Base-by-base conservation (phyloP, 2,113 vertebrate genomes). In the Mustelus asterias region DNA sequence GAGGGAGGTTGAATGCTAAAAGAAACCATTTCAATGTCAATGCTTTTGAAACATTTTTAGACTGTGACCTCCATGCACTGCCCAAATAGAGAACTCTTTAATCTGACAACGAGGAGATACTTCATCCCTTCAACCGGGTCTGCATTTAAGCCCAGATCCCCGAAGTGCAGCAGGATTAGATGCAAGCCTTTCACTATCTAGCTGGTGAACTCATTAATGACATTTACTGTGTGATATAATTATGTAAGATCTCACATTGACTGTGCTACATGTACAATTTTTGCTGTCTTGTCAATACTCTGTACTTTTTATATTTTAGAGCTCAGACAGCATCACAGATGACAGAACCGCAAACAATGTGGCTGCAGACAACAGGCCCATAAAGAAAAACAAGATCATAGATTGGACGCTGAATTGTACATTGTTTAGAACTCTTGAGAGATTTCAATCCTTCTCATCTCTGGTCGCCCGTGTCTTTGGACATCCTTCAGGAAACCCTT, bases 391-490 rank as follows among this genome's bases (percentile, higher is more conserved):
- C 18, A 16, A 93, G 60, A 93, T 93, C 89, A 37, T 9, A 9
- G 89, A 93, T 65, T 95, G 94, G 94, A 10, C 16, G 2, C 69
- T 95, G 94, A 44, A 54, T 11, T 95, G 94, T 26, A 54, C 65
- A 33, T 44, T 95, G 94, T 70, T 95, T 72, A 11, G 70, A 48
- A 72, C 69, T 29, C 41, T 95, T 3, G 37, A 60, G 67, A 95
- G 94, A 72, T 70, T 95, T 95, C 94, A 72, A 14, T 95, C 94
- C 26, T 95, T 95, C 69, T 95, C 94, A 26, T 95, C 94, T 18
- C 54, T 95, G 11, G 94, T 95, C 26, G 94, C 94, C 26, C 94
- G 94, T 72, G 94, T 95, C 67, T 95, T 95, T 54, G 69, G 67
- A 13, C 94, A 95, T 70, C 69, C 94, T 54, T 48, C 94, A 72